Percentiles rank a stretch among this genome's conserved stretches.
Conservation (phyloP, 23 tunicate species). For the Ciona savignyi region DNA sequence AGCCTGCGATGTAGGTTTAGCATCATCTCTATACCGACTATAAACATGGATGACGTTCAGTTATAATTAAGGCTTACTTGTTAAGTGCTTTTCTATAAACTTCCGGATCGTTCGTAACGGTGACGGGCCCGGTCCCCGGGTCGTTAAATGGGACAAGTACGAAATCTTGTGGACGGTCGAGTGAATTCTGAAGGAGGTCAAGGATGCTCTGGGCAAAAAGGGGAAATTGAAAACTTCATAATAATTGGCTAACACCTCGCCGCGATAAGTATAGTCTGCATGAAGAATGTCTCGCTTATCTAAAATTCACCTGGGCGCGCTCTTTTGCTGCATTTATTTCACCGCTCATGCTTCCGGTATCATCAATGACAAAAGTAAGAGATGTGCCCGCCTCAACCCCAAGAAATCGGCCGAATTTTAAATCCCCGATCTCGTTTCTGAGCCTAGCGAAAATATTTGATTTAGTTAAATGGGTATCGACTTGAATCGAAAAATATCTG, state of each 20-base stretch:
- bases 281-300: neutral
- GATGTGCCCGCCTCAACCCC: conserved; percentile 54
- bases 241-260: too few species aligned
- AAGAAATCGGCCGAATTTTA: conserved; percentile 38
- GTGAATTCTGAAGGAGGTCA: conserved; percentile 32
- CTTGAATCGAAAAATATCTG: neutral
- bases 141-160: conserved; percentile 88
- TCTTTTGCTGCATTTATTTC: conserved; percentile 79
- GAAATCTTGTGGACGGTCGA: conserved; percentile 77
- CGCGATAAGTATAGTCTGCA: neutral
- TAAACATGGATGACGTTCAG: too few species aligned
- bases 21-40: too few species aligned
- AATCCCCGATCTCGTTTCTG: conserved; percentile 74
- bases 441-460: too few species aligned
- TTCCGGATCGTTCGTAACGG: conserved; percentile 44
- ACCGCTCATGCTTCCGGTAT: conserved; percentile 85
- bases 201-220: conserved; percentile 10
- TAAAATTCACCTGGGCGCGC: conserved; percentile 36
- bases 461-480: too few species aligned
- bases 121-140: conserved; percentile 60
- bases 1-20: conserved; percentile 29
- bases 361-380: conserved; percentile 78
- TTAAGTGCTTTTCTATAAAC: conserved; percentile 47
- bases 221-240: too few species aligned
- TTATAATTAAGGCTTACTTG: too few species aligned